These are phyloP conservation scores for Carcharodon carcharias DNA, from an alignment of 2,797 vertebrate species.

Conservation along the genomic window DNA sequence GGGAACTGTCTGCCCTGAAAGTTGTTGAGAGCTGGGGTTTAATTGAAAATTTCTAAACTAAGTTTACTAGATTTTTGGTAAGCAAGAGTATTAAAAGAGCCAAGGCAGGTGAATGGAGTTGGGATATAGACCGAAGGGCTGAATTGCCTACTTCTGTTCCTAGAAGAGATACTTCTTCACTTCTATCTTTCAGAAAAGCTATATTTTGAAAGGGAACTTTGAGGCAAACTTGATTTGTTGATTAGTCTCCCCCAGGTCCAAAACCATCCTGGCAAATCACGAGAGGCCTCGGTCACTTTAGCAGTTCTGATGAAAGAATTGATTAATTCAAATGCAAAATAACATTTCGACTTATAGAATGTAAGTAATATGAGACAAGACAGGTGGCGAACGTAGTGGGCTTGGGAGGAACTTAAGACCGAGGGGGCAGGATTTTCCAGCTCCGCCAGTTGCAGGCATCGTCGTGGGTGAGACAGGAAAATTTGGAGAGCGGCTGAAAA, in stretches of 20 bases:
- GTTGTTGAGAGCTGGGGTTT: too few relatives aligned
- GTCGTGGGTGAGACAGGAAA: too few relatives aligned
- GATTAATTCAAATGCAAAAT: not conserved
- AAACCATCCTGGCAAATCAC: not conserved
- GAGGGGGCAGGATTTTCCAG: too few relatives aligned
- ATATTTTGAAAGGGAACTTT: not conserved
- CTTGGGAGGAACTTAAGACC: not conserved
- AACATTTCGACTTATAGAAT: not conserved
- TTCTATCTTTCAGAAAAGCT: not conserved
- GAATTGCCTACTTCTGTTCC: too few relatives aligned
- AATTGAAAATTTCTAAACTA: too few relatives aligned
- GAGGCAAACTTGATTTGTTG: not conserved
- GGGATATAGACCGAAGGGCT: too few relatives aligned
- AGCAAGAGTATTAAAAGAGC: too few relatives aligned
- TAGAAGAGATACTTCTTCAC: not conserved
- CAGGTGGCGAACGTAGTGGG: not conserved
- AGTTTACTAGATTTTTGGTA: too few relatives aligned
- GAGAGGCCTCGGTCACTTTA: not conserved
- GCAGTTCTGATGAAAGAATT: not conserved
- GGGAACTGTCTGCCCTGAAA: too few relatives aligned
- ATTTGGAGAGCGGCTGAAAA: too few relatives aligned
- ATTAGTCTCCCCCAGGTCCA: not conserved
- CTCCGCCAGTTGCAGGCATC: too few relatives aligned
- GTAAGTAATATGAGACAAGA: not conserved
- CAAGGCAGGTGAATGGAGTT: too few relatives aligned